phyloP scores from a whole-genome alignment of 2,797 vertebrate genomes.

The Loris lydekkerianus region DNA sequence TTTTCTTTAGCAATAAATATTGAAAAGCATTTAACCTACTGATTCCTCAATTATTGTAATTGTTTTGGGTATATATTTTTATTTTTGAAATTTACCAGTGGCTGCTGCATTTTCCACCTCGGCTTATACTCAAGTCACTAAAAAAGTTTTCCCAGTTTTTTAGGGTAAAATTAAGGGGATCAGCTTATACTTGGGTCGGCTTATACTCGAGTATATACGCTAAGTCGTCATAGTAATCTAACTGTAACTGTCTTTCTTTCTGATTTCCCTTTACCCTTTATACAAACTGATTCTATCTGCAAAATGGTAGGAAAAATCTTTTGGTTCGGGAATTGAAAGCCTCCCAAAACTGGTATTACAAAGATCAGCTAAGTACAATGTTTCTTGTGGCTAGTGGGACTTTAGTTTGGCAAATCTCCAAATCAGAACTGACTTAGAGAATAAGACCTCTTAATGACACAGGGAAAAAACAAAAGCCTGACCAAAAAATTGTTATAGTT shows the following conservation, averaged over 20 bases:
- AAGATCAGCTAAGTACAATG: constrained; percentile 50
- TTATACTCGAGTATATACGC: too few species aligned
- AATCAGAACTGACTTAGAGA: constrained; percentile 25
- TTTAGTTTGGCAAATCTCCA: constrained; percentile 62
- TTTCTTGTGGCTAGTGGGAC: constrained; percentile 32
- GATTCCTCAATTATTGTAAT: too few species aligned
- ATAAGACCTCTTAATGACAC: neutral
- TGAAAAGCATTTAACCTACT: too few species aligned
- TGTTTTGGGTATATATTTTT: too few species aligned
- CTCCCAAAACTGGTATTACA: constrained; percentile 56
- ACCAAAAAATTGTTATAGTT: neutral
- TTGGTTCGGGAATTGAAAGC: constrained; percentile 58
- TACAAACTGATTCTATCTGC: constrained; percentile 32
- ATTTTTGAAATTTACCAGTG: too few species aligned
- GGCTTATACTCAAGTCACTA: too few species aligned
- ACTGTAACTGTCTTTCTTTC: constrained; percentile 24
- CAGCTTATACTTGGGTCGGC: too few species aligned
- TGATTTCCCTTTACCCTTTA: constrained; percentile 49
- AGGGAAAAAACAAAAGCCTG: neutral
- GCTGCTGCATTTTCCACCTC: too few species aligned
- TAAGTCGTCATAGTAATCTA: neutral
- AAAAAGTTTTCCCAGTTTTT: too few species aligned
- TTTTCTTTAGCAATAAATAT: too few species aligned
- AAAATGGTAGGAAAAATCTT: constrained; percentile 61
- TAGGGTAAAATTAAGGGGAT: too few species aligned